phyloP scores from a whole-genome alignment of 1,140 invertebrate species.

The Helicoverpa armigera region DNA sequence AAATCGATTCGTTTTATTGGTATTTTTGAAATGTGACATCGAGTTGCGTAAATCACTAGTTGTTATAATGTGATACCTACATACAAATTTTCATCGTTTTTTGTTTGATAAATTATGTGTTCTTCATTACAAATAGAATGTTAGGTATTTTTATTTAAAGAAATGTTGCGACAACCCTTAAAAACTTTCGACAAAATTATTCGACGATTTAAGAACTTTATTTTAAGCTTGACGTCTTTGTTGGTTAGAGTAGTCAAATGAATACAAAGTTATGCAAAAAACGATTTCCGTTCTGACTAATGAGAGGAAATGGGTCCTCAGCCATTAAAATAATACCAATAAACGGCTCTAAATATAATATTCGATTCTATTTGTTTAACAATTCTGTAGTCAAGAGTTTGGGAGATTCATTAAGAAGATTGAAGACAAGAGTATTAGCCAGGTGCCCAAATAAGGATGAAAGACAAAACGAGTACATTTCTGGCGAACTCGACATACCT shows the following conservation, averaged over 20 bases:
- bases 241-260: slow-evolving; percentile 6
- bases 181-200: not conserved
- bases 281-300: slow-evolving; percentile 20
- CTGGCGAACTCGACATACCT: not conserved
- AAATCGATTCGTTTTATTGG: not conserved
- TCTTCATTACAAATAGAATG: not conserved
- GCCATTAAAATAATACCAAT: no score
- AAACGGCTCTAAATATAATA: no score
- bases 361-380: no score
- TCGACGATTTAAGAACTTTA: slow-evolving; percentile 19
- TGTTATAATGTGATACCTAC: no score
- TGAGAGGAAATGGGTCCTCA: slow-evolving; percentile 3
- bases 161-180: slow-evolving; percentile 10
- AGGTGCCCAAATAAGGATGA: not conserved
- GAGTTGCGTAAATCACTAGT: no score
- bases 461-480: slow-evolving; percentile 25
- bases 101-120: no score
- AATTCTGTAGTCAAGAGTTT: not conserved
- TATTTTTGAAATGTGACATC: not conserved
- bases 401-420: not conserved
- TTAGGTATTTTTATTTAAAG: not conserved
- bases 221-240: slow-evolving; percentile 22
- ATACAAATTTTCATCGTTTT: no score
- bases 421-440: no score
- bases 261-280: slow-evolving; percentile 32